Evolutionary conservation across 2,888 invertebrate genomes (phyloP), one percentile per base, ranked within the genome.

Genomic region (Elmis aenea): DNA sequence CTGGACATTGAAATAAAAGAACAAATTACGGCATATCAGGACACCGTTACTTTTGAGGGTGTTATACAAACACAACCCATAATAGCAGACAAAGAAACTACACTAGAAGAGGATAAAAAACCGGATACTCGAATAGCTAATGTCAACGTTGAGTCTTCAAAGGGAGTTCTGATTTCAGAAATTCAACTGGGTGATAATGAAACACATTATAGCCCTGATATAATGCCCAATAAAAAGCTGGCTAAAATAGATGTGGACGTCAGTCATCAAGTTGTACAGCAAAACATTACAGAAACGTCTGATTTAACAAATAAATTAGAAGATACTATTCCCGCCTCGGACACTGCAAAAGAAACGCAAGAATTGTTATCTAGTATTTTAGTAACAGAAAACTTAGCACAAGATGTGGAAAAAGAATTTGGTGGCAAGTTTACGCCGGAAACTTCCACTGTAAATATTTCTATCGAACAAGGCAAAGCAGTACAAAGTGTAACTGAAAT

Each of bases 401-500:
- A 63, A 48, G 78, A 78, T 58, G 71, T 65, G 48, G 78, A 77
- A 65, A 58, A 62, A 15, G 59, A 63, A 27, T 69, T 76, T 45
- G 55, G 55, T 13, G 66, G 61, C 23, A 67, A 69, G 45, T 59
- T 71, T 15, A 64, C 64, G 50, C 76, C 78, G 3, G 67, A 69
- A 20, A 61, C 61, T 5, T 72, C 70, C 46, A 64, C 61, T 22
- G 71, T 71, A 3, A 64, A 66, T 14, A 46, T 75, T n/a, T 52
- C 50, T 27, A 67, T 76, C 45, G 70, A 72, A 50, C 69, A 73
- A 58, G 70, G 67, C 20, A 69, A 73, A 57, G 58, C 69, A 46
- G 54, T 74, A 24, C 65, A 73, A 40, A 66, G 70, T 18, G 49
- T 63, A 11, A 58, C 55, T 4, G 67, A 68, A 51, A 40, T 61